Evolutionary conservation across 2,888 invertebrate species (phyloP), one percentile per base, ranked within the genome.

Genomic region (Scaptomyza tumidula): DNA sequence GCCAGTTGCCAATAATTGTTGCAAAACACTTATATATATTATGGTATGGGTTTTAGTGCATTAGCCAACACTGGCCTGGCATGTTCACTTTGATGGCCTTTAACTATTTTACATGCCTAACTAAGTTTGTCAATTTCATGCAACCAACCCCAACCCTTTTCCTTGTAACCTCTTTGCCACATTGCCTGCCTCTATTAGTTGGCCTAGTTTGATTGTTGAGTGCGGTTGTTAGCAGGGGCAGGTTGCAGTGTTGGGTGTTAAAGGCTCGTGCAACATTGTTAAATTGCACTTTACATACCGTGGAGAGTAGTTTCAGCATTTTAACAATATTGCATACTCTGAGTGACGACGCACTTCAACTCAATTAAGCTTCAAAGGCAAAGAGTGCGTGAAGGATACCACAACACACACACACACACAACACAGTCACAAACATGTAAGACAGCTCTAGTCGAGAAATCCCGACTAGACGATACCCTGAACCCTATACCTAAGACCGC

Each of bases 241-340:
- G 5, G 29, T 29, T 10, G 37, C 1, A 35, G 35, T 13, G 13
- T 13, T 35, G 11, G 16, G 2, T 48, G 39, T 24, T n/a, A n/a
- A n/a, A n/a, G n/a, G n/a, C n/a, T n/a, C n/a, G 81, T 46, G 78
- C 63, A 66, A 82, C 84, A 82, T 86, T 80, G 78, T 81, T 71
- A 72, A 84, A 83, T 83, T 83, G 74, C 86, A 66, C 80, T 72
- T 68, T 75, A 53, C 35, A 14, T 37, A 46, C 41, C 41, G 46
- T 19, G 19, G 19, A 19, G 19, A 13, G 33, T 19, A 24, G n/a
- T 19, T 63, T 45, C 46, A 71, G 71, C 71, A 73, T 76, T 85
- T 89, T 89, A 76, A 75, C 89, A 84, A 85, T 81, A 84, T 84
- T 84, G 84, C 89, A 85, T 88, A 85, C 88, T 87, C 80, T 82